Base-by-base conservation (phyloP, 2,888 invertebrate species). In the Orthosia gracilis region DNA sequence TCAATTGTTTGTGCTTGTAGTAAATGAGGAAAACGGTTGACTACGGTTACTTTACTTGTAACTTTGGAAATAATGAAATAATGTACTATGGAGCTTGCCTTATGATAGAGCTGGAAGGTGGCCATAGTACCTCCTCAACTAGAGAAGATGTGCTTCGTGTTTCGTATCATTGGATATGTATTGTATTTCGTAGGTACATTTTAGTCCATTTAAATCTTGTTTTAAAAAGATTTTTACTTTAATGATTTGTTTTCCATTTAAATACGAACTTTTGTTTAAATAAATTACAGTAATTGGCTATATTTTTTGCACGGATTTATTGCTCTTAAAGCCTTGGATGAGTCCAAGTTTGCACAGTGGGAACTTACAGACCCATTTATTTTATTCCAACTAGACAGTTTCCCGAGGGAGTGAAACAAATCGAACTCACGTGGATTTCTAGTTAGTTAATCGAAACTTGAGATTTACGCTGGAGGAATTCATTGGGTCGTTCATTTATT, bases 301-400 rank as follows among this genome's bases (percentile, higher is more conserved):
- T 70, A 66, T 80, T 75, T 75, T 78, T 62, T 67, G 13, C 68
- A 69, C 59, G 67, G 65, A 67, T 79, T 79, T 59, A 79, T 72
- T 76, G 54, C 54, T 78, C 52, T 23, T 40, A 50, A 69, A 75
- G 40, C 58, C 63, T 58, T 78, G 83, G 57, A 31, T 23, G 63
- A 59, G 52, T 73, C 23, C 64, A 74, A 82, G 66, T 71, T 79
- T 57, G 55, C 45, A 52, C 52, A 54, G 50, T 65, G 69, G 55
- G 82, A 71, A 58, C 71, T 82, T 67, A 73, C 58, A 55, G 55
- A 13, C 49, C 74, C 84, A 85, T 85, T 85, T 73, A 85, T 85
- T 78, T 81, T 23, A 73, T 70, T 71, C 74, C 57, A 83, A 83
- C 71, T 65, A 74, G 78, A 83, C 76, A 81, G 69, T 31, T 58